A percentile compares a stretch with the other conserved stretches of the same genome.
These are phyloP conservation scores for Esperia sulphurella DNA, from an alignment of 2,888 invertebrate species.

Conservation along the genomic window DNA sequence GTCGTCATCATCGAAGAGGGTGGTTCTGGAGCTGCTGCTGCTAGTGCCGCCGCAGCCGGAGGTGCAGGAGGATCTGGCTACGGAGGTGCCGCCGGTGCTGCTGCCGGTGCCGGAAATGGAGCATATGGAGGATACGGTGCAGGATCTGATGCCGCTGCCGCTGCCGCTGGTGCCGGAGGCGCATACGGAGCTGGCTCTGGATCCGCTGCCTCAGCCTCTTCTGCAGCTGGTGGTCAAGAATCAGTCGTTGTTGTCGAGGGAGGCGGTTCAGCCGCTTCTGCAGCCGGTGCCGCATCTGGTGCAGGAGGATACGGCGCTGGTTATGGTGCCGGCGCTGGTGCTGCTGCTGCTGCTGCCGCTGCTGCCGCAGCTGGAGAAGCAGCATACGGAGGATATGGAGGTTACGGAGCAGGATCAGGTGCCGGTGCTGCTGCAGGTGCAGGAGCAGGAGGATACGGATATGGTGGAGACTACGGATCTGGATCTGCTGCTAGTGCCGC, in stretches of 20 bases:
- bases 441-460: neutral
- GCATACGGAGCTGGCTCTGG: neutral
- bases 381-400: conserved; percentile 3
- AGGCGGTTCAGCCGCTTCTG: conserved; percentile 2
- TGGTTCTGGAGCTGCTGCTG: neutral
- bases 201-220: conserved; percentile 1
- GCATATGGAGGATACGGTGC: neutral
- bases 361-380: conserved; percentile 1
- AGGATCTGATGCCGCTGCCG: neutral
- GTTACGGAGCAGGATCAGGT: neutral
- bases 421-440: neutral
- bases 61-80: too few relatives aligned
- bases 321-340: conserved; percentile 1
- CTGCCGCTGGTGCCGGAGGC: neutral
- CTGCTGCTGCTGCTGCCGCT: conserved; percentile 3
- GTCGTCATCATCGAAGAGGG: conserved; percentile 1
- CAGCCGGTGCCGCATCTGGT: neutral
- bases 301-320: conserved; percentile 1
- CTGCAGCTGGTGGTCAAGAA: conserved; percentile 7
- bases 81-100: neutral
- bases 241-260: conserved; percentile 2
- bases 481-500: conserved; percentile 1
- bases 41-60: neutral
- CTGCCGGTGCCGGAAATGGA: neutral
- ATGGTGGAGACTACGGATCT: neutral